These are phyloP conservation scores for Mesitornis unicolor DNA, from an alignment of 2,113 vertebrate genomes.

Conservation along the genomic window DNA sequence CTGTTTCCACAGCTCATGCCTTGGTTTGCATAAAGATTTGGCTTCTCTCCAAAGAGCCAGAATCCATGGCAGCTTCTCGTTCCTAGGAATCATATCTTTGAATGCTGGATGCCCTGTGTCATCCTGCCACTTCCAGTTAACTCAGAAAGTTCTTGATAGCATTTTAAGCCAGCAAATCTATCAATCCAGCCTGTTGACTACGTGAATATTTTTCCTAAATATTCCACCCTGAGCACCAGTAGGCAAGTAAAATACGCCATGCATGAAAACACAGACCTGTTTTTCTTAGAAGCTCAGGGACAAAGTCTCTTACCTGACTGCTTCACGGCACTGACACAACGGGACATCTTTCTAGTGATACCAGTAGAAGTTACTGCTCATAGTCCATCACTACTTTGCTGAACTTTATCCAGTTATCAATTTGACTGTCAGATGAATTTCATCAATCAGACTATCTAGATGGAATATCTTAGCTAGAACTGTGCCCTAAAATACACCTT, in stretches of 20 bases:
- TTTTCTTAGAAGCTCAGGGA: neutral
- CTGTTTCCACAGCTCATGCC: neutral
- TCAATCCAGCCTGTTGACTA: neutral
- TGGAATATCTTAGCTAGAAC: neutral
- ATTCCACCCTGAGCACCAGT: neutral
- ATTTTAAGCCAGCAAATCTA: neutral
- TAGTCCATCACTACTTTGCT: neutral
- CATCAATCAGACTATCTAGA: neutral
- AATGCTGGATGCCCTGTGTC: neutral
- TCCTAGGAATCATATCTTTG: neutral
- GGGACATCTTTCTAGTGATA: neutral
- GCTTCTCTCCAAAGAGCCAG: neutral
- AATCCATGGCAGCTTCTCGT: neutral
- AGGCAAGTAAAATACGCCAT: neutral
- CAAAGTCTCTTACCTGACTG: neutral
- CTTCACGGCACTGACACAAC: neutral
- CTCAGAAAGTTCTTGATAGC: neutral
- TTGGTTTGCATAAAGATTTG: neutral
- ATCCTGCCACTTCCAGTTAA: neutral
- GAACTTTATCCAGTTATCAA: neutral
- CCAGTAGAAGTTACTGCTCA: neutral
- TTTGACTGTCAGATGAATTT: neutral
- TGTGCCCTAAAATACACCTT: neutral
- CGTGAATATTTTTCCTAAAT: neutral
- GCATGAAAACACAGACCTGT: neutral